These are phyloP conservation scores for Colius striatus DNA, from an alignment of 2,113 vertebrate genomes.

Conservation along the genomic window DNA sequence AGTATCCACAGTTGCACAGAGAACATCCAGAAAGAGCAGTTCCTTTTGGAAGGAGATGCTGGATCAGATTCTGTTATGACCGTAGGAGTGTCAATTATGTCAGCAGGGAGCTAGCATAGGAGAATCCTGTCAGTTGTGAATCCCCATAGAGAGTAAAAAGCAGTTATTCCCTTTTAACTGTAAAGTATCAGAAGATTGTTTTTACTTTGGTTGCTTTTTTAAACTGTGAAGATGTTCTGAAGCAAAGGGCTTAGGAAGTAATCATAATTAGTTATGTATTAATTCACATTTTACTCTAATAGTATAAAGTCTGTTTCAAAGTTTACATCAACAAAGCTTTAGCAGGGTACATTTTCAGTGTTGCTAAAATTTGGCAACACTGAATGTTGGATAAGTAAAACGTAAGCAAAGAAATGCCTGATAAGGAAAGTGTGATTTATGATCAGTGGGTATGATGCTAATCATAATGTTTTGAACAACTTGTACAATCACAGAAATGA, in stretches of 20 bases:
- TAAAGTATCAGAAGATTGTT: rapidly evolving
- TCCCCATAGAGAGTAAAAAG: neutral
- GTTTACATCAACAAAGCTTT: rapidly evolving
- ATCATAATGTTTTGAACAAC: neutral
- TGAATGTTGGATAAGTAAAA: neutral
- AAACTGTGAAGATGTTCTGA: neutral
- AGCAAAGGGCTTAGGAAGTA: neutral
- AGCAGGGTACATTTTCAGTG: neutral
- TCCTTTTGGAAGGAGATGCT: neutral
- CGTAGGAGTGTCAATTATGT: neutral
- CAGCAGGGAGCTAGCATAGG: neutral
- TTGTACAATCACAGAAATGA: neutral
- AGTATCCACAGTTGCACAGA: neutral
- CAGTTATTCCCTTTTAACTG: neutral
- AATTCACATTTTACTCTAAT: neutral
- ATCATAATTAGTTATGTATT: neutral
- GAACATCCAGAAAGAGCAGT: neutral
- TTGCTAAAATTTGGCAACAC: neutral
- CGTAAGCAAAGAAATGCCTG: neutral
- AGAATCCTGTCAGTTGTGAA: neutral
- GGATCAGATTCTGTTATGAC: neutral
- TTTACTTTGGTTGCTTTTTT: neutral
- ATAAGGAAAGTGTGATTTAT: neutral
- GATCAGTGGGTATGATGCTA: neutral
- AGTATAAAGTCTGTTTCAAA: neutral